Base-by-base conservation (phyloP, 2,888 invertebrate genomes). In the Eudemis profundana region DNA sequence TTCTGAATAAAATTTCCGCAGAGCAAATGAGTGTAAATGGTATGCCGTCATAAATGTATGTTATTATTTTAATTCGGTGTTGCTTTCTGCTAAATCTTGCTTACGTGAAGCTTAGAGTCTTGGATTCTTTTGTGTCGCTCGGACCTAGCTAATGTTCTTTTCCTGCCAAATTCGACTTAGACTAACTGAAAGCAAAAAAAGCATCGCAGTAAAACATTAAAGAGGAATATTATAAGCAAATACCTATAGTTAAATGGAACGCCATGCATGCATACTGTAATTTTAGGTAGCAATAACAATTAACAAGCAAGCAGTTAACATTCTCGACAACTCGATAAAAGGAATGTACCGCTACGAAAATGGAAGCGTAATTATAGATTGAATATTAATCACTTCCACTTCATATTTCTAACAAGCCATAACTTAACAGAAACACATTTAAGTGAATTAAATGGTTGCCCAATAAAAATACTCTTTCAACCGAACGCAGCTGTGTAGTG, bases 401-500 rank as follows among this genome's bases (percentile, higher is more conserved):
- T 44, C 46, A 27, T 40, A 19, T 29, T 65, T 60, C 29, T 46
- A 53, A 47, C 44, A 53, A 60, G 46, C 44, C 38, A 40, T 60
- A 60, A 60, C 46, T 60, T 60, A 62, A 42, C 40, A 57, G 44
- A 19, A 51, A 51, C 15, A 27, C 64, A 46, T 51, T n/a, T 64
- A 51, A 64, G 51, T 51, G 50, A 56, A 64, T 63, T 56, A 50
- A 59, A 59, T 51, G 50, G 50, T 8, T 51, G 40, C 46, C 15
- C 53, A 60, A 60, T 65, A 65, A 60, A 65, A 57, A 61, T 33
- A 62, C 36, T 62, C 66, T 54, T 17, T 66, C 51, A 56, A 19
- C 33, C 8, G 33, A 33, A 33, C 44, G 50, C 76, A 77, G 78
- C 78, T 77, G 78, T n/a, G n/a, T n/a, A n/a, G n/a, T n/a, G n/a